Conservation (phyloP, 2,888 invertebrate genomes). For the Pandemis cinnamomeana region DNA sequence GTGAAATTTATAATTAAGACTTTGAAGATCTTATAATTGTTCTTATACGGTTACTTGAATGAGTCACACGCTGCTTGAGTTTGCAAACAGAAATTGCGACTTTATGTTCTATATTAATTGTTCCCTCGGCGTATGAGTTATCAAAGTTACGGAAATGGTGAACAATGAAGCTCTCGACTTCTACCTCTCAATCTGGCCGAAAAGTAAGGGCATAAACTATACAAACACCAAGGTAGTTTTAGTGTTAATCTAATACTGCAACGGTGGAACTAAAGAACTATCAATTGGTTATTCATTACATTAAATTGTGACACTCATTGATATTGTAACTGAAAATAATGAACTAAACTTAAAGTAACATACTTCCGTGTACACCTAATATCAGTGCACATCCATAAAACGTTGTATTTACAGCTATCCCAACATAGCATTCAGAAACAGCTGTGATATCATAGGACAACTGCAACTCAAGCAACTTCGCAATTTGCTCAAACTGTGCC, state of each 20-base stretch:
- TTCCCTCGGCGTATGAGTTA: slow-evolving; percentile 9
- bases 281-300: no score
- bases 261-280: no score
- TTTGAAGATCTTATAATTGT: not conserved
- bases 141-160: slow-evolving; percentile 5
- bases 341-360: no score
- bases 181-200: slow-evolving; percentile 2
- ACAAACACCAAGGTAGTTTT: not conserved
- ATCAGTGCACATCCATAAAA: not conserved
- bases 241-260: not conserved
- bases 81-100: not conserved
- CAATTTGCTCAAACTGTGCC: slow-evolving; percentile 1
- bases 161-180: slow-evolving; percentile 12
- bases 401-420: not conserved
- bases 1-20: not conserved
- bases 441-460: not conserved
- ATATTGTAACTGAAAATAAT: no score
- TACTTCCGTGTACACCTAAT: not conserved
- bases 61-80: not conserved
- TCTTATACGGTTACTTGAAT: not conserved
- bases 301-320: no score
- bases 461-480: not conserved
- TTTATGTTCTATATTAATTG: slow-evolving; percentile 17
- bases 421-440: not conserved
- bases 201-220: not conserved